Conservation (phyloP, 2,888 invertebrate genomes). For the Mesopsocus fuscifrons region DNA sequence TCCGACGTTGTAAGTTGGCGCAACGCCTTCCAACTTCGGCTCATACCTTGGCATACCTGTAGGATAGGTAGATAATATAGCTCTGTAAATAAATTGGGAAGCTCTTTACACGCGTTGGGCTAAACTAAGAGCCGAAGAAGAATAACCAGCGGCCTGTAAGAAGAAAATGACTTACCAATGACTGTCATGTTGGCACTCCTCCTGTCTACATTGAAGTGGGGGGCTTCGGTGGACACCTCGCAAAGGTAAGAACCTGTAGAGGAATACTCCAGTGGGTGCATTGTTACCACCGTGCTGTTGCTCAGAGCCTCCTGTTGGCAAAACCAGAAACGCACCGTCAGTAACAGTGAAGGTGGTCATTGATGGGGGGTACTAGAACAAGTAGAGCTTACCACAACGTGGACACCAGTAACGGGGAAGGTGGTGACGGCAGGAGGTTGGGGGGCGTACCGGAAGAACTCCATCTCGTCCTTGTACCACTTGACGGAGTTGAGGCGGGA, state of each 20-base stretch:
- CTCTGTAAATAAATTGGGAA: not conserved
- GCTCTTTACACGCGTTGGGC: no score
- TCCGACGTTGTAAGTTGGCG: not conserved
- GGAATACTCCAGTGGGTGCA: not conserved
- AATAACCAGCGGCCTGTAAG: no score
- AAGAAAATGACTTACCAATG: not conserved
- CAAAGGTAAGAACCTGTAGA: not conserved
- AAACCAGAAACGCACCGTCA: no score
- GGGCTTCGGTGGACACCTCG: not conserved
- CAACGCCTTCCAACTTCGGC: not conserved
- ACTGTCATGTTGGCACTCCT: not conserved
- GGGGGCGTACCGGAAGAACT: no score
- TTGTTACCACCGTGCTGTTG: not conserved
- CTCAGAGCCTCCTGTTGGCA: not conserved
- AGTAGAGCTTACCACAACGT: no score
- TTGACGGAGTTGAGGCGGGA: no score
- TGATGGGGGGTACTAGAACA: no score
- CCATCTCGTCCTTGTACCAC: no score
- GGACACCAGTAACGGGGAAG: no score
- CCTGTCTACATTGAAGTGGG: not conserved
- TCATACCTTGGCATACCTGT: conserved; percentile 1
- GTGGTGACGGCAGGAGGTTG: no score
- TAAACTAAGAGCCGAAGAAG: no score
- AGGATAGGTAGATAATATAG: not conserved
- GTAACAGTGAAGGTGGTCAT: no score